These are phyloP conservation scores for Eupelmus urozonus DNA, from an alignment of 2,888 invertebrate genomes.

Conservation along the genomic window DNA sequence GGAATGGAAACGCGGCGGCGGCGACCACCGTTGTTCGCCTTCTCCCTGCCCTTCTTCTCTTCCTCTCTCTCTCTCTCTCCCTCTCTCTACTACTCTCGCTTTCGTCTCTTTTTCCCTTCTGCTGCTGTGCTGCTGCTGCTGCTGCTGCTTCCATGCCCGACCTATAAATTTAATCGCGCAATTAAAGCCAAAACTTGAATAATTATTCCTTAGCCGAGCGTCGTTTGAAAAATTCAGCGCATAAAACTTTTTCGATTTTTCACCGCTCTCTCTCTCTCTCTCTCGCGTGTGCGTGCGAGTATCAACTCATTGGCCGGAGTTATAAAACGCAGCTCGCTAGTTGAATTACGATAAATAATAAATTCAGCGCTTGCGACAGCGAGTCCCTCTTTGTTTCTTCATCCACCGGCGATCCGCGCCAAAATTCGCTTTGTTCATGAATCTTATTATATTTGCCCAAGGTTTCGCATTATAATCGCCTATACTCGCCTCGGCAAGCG, in stretches of 20 bases:
- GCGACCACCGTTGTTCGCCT: constrained; percentile 49
- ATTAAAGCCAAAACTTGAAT: constrained; percentile 60
- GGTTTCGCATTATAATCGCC: background rate
- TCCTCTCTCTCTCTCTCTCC: constrained; percentile 3
- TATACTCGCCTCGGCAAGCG: background rate
- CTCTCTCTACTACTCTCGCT: constrained; percentile 10
- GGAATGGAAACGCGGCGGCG: constrained; percentile 55
- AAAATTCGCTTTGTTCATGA: constrained; percentile 19
- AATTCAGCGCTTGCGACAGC: background rate
- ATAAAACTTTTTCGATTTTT: constrained; percentile 58
- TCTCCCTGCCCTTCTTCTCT: background rate
- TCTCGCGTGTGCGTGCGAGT: background rate
- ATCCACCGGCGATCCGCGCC: background rate
- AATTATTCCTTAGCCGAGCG: constrained; percentile 49
- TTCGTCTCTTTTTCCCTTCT: constrained; percentile 25
- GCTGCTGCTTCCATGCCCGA: constrained; percentile 31
- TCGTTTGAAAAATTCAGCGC: constrained; percentile 42
- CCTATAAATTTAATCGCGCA: constrained; percentile 59
- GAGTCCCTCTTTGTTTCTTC: constrained; percentile 13
- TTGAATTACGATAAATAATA: constrained; percentile 55
- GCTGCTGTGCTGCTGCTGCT: background rate
- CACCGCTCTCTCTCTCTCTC: constrained; percentile 9
- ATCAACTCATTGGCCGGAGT: constrained; percentile 8
- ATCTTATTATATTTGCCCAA: constrained; percentile 49
- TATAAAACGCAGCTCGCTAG: background rate